Percentiles rank a stretch among this genome's conserved stretches.
phyloP scores from a whole-genome alignment of 2,113 vertebrate genomes.

The Bufo bufo region DNA sequence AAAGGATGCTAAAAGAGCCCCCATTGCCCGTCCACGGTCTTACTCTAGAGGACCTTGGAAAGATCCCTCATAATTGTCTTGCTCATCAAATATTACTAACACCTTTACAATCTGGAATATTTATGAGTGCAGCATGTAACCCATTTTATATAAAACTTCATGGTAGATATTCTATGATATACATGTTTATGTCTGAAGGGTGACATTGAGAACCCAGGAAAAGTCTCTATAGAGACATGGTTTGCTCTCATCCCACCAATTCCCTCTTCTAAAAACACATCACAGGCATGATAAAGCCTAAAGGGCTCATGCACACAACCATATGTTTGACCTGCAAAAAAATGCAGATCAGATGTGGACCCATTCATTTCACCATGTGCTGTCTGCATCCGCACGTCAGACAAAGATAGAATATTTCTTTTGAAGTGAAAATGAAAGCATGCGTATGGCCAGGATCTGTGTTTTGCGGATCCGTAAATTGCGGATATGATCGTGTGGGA shows the following conservation, averaged over 20 bases:
- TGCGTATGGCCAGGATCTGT: too few species aligned
- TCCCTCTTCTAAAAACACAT: background rate
- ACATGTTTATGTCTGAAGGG: background rate
- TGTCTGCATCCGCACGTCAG: too few species aligned
- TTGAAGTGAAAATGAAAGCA: too few species aligned
- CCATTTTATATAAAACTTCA: background rate
- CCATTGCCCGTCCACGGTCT: background rate
- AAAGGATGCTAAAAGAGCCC: background rate
- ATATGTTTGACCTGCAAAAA: too few species aligned
- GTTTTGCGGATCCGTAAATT: too few species aligned
- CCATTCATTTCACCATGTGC: too few species aligned
- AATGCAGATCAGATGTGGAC: too few species aligned
- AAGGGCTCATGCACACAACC: background rate
- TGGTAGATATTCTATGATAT: background rate
- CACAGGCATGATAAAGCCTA: background rate
- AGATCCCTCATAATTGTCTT: background rate
- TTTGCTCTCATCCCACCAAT: background rate
- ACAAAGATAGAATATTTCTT: too few species aligned
- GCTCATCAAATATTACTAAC: background rate
- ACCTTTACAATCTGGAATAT: background rate
- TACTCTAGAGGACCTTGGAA: background rate
- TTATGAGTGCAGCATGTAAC: background rate
- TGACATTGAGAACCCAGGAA: background rate
- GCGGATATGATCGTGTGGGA: background rate
- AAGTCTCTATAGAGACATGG: background rate